Base-by-base conservation (phyloP, 2,888 invertebrate genomes). In the Sphinx pinastri region DNA sequence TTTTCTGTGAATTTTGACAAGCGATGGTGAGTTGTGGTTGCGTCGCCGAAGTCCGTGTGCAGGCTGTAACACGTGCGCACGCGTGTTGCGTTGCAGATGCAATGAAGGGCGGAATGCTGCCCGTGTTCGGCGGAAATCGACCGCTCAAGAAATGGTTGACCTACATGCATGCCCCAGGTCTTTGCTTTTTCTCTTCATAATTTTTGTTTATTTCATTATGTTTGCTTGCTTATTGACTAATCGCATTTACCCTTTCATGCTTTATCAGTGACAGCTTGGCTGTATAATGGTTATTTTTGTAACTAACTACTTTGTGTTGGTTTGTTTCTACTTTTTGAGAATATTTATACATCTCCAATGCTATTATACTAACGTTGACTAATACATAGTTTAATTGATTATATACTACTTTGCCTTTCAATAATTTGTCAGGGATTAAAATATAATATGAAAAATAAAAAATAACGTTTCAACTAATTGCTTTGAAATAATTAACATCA, bases 111-210 rank as follows among this genome's bases (percentile, higher is more conserved):
- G 85, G 87, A 82, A 86, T 89, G 85, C 88, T 90, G 82, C 85
- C 91, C 79, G 85, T 89, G 88, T 85, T 93, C 79, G 87, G 87
- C 74, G 90, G 89, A 77, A 84, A 82, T 69, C 91, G 91, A 78
- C 92, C 88, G 81, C 83, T 92, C 92, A 93, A 92, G 93, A 94
- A 93, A 84, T 94, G 93, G 93, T 90, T 94, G 86, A 93, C 93
- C 87, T 93, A 92, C 93, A 89, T 93, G 93, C 94, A 93, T 94
- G 93, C 90, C 72, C 89, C 93, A 94, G 94, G 94, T 94, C 92
- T 88, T 82, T 82, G 92, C 92, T 89, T 91, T 89, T 89, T 83
- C 81, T 89, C 84, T 87, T 86, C 88, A 88, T 80, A 75, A 71
- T 78, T 77, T 70, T 66, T 67, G 54, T 69, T 69, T 71, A 16